Conservation (phyloP, 2,888 invertebrate species). For the Nematopogon swammerdamellus region DNA sequence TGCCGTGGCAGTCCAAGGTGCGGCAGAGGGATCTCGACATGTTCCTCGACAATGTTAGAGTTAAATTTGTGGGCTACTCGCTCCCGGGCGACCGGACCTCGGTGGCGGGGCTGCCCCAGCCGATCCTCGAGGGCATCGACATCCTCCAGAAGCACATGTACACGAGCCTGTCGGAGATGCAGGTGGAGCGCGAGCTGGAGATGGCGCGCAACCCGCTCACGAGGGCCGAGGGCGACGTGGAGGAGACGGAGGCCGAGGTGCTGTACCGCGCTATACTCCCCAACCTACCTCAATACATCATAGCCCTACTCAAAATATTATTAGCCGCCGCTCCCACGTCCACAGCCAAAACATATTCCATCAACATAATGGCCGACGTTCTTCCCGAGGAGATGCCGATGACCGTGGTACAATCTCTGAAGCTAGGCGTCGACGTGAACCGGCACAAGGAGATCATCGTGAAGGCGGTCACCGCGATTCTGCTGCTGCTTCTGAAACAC, state of each 20-base stretch:
- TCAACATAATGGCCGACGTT: constrained; percentile 97
- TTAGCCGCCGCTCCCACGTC: constrained; percentile 98
- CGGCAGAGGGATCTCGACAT: constrained; percentile 89
- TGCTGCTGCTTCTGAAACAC: constrained; percentile 91
- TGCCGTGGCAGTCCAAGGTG: constrained; percentile 97
- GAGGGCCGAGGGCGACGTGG: constrained; percentile 73
- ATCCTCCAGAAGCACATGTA: constrained; percentile 92
- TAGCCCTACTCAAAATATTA: constrained; percentile 92
- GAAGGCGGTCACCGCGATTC: constrained; percentile 89
- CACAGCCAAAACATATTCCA: constrained; percentile 96
- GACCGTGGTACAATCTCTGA: constrained; percentile 91
- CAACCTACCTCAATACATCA: constrained; percentile 96
- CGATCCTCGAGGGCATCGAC: constrained; percentile 94
- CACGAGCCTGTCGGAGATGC: constrained; percentile 87
- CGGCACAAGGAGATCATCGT: constrained; percentile 98
- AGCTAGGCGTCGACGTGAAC: constrained; percentile 95
- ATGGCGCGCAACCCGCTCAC: constrained; percentile 90
- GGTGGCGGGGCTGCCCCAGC: constrained; percentile 91
- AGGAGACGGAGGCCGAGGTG: constrained; percentile 80
- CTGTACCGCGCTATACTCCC: constrained; percentile 94
- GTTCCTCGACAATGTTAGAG: constrained; percentile 85
- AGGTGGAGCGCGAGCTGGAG: constrained; percentile 87
- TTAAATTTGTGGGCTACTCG: constrained; percentile 95
- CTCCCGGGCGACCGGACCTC: constrained; percentile 84
- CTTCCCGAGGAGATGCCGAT: constrained; percentile 97